Base-by-base conservation (phyloP, 2,113 vertebrate genomes). In the Cavia aperea region DNA sequence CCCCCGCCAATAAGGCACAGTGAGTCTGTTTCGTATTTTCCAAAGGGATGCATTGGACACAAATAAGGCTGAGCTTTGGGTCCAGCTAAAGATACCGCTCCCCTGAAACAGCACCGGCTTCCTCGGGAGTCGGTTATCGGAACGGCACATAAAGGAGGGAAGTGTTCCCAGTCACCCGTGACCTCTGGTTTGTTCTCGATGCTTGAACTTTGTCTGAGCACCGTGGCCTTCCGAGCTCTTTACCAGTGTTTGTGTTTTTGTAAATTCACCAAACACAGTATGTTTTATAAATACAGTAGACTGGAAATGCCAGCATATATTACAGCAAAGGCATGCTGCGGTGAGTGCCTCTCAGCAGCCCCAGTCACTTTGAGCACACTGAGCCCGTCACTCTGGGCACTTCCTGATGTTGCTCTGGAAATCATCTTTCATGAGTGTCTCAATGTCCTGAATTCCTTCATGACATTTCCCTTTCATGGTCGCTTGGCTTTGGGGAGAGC, bases 101-200 rank as follows among this genome's bases (percentile, higher is more conserved):
- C 68, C 19, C 70, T 77, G 31, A 78, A 77, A 26, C 26, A 66
- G 72, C 68, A 49, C 70, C 58, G 39, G 49, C 12, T 43, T 65
- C 33, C n/a, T 0, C 56, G 39, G 72, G 23, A 60, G 33, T 62
- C 54, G 4, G 33, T 51, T 19, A 7, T 36, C 24, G 86, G 46
- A 19, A 11, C 54, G 21, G 21, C 58, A 8, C 5, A 0, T 62
- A 4, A 60, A 84, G 77, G 65, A 86, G 15, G n/a, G 54, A 56
- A 54, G 58, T 13, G 3, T n/a, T 72, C 70, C 29, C 2, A 31
- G 7, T 36, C 33, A 4, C 43, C 19, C 31, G 0, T 0, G 1
- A 15, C 49, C 90, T 87, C 60, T 33, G 5, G 2, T 26, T 62
- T 26, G 23, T 33, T 15, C 49, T 70, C 65, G 82, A 75, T 84